Evolutionary conservation across 2,797 vertebrate genomes (phyloP).

Genomic region (Dendrocincla tyrannina): DNA sequence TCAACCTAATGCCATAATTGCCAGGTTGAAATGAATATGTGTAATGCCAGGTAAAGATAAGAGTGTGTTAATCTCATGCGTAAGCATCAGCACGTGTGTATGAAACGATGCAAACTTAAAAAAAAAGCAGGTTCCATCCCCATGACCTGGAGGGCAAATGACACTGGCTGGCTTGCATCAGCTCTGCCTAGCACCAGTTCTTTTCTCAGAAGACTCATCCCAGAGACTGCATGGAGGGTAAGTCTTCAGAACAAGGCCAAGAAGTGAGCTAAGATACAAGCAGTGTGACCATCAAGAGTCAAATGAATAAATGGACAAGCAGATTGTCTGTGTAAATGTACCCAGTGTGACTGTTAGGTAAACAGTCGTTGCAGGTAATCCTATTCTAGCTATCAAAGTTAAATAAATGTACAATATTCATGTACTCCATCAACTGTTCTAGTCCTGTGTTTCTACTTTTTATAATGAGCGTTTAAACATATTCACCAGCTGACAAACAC

Average conservation of each 20-base stretch:
- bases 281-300: neutral
- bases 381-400: neutral
- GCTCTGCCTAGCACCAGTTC: fast-evolving
- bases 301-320: neutral
- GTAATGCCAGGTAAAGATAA: neutral
- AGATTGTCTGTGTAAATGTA: neutral
- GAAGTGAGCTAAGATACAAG: neutral
- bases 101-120: neutral
- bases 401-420: neutral
- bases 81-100: neutral
- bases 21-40: neutral
- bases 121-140: neutral
- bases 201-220: neutral
- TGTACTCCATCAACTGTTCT: neutral
- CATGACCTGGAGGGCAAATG: neutral
- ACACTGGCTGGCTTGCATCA: neutral
- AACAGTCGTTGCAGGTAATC: neutral
- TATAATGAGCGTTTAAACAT: neutral
- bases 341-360: neutral
- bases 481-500: neutral
- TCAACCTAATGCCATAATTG: neutral
- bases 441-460: neutral
- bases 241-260: neutral
- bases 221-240: neutral
- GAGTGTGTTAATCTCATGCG: neutral